A percentile compares a stretch with the other conserved stretches of the same genome.
These are phyloP conservation scores for Chalcosyrphus nemorum DNA, from an alignment of 2,888 invertebrate genomes.

Conservation along the genomic window DNA sequence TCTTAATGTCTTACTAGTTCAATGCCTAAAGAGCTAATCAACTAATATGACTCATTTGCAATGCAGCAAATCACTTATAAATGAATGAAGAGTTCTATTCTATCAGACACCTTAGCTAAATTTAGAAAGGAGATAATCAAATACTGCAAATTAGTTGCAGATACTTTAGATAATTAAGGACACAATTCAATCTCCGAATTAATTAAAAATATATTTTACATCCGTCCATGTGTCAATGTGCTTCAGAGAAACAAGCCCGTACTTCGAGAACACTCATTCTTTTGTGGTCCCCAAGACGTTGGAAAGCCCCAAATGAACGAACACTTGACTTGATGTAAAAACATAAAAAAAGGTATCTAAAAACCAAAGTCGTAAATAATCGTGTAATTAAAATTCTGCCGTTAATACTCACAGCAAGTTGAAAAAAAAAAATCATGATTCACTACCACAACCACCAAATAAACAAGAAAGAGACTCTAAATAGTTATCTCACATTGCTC, in stretches of 20 bases:
- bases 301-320: not conserved
- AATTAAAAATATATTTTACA: not conserved
- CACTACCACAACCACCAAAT: not conserved
- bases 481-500: slow-evolving; percentile 46
- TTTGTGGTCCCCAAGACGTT: not conserved
- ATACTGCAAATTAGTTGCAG: too few species aligned
- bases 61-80: too few species aligned
- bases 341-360: not conserved
- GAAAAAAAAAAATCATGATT: slow-evolving; percentile 22
- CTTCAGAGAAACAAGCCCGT: not conserved
- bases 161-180: not conserved
- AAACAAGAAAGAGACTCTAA: slow-evolving; percentile 7
- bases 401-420: not conserved
- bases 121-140: too few species aligned
- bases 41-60: too few species aligned
- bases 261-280: not conserved
- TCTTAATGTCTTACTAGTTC: too few species aligned
- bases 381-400: slow-evolving; percentile 17
- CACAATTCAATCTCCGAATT: not conserved
- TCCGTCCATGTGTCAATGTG: not conserved
- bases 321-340: not conserved
- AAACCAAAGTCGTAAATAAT: slow-evolving; percentile 8
- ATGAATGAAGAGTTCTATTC: too few species aligned
- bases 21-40: too few species aligned
- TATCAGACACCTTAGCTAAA: too few species aligned